Conservation (phyloP, 2,113 vertebrate species). For the Semnopithecus entellus region DNA sequence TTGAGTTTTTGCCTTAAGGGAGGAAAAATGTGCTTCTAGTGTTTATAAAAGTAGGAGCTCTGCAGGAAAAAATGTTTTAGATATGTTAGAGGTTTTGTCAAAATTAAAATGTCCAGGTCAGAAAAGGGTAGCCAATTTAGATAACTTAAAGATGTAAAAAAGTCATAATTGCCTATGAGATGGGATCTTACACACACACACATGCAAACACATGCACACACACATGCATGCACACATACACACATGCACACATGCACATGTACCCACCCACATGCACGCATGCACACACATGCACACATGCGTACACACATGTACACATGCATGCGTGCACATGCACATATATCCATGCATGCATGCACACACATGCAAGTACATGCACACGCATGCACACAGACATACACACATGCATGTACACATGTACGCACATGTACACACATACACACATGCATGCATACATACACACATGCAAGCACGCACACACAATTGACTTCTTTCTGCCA, state of each 20-base stretch:
- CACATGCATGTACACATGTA: too few relatives aligned
- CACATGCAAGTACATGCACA: neutral
- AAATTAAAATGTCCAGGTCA: constrained; percentile 63
- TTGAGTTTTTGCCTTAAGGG: constrained; percentile 48
- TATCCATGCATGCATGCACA: neutral
- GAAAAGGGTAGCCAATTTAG: constrained; percentile 42
- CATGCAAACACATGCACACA: neutral
- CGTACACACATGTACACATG: too few relatives aligned
- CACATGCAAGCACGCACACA: neutral
- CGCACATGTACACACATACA: neutral
- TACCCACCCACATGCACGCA: accelerated
- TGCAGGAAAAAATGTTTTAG: constrained; percentile 38
- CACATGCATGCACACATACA: neutral
- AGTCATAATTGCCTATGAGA: neutral
- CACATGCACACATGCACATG: neutral
- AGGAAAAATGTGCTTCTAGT: neutral
- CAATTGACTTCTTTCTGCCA: neutral
- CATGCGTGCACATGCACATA: too few relatives aligned
- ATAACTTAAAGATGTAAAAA: neutral
- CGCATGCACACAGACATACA: neutral
- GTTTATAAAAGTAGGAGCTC: neutral
- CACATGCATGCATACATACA: too few relatives aligned
- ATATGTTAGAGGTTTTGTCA: constrained; percentile 60
- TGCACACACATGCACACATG: accelerated
- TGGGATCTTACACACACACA: neutral